Base-by-base conservation (phyloP, 1,140 invertebrate species). In the Drosophila ananassae region DNA sequence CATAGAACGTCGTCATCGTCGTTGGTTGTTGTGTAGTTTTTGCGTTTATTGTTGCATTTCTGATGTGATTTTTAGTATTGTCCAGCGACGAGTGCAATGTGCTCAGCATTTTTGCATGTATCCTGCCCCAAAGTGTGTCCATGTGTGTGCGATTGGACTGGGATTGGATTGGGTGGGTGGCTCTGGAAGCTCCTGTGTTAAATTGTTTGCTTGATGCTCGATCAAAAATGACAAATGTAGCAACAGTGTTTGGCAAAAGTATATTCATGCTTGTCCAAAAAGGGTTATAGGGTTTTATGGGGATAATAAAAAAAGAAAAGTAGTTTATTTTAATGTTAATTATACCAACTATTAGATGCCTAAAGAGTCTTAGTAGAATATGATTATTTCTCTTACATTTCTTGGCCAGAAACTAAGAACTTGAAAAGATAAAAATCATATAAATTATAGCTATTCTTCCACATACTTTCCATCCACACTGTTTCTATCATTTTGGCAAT, bases 151-250 rank as follows among this genome's bases (percentile, higher is more conserved):
- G 72, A 44, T 44, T 44, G 41, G 41, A 44, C 61, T 17, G 17
- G 17, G 17, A 17, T 17, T 17, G 17, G 17, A 17, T 17, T 17
- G 56, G 58, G 12, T 46, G 25, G 32, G 2, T 41, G 51, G 17
- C 58, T 55, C 51, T 41, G 58, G 44, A 10, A 69, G 59, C 56
- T 56, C 50, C 61, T 66, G 76, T 90, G 77, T 81, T 81, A 89
- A 89, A 89, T 89, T 89, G 85, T 89, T 90, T 89, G 85, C 77
- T 79, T 89, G 87, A 90, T 90, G 85, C 85, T 81, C 85, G 80
- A 89, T 89, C 85, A 89, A 90, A 89, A 90, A 90, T 89, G 81
- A 90, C 85, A 89, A 89, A 90, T 89, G 85, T 84, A 78, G 73
- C 60, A 61, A 85, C 83, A 85, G 78, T 87, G 60, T 10, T 54